phyloP scores from a whole-genome alignment of 2,113 vertebrate genomes.

The Phyllostomus hastatus region DNA sequence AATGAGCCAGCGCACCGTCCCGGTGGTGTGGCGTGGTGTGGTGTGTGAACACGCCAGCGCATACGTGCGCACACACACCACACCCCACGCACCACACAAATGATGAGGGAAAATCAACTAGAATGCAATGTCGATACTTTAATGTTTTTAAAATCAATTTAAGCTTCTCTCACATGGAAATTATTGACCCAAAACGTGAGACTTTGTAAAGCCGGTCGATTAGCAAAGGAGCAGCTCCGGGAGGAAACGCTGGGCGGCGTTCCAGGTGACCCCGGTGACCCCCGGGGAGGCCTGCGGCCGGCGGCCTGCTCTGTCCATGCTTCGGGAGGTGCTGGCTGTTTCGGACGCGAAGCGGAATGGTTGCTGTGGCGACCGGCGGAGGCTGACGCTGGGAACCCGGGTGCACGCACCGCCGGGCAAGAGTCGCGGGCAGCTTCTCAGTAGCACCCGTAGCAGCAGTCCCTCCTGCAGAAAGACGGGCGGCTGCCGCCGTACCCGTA shows the following conservation, averaged over 20 bases:
- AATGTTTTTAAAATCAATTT: not conserved
- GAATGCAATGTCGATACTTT: not conserved
- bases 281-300: not conserved
- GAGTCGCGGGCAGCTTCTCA: not conserved
- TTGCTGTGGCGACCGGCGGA: not conserved
- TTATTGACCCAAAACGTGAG: not conserved
- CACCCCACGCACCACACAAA: not conserved
- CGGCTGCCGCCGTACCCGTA: not conserved
- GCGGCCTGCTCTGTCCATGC: not conserved
- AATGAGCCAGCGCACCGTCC: not conserved
- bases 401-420: fast-evolving
- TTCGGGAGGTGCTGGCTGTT: not conserved
- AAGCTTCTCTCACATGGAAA: not conserved
- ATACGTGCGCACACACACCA: not conserved
- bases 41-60: too few relatives aligned
- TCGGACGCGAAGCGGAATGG: not conserved
- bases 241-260: not conserved
- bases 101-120: not conserved
- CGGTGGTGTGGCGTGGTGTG: too few relatives aligned
- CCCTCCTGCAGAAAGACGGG: not conserved
- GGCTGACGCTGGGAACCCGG: not conserved
- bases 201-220: not conserved
- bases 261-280: not conserved
- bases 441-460: not conserved
- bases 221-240: not conserved